Conservation (phyloP, 2,888 invertebrate genomes). For the Suillia variegata region DNA sequence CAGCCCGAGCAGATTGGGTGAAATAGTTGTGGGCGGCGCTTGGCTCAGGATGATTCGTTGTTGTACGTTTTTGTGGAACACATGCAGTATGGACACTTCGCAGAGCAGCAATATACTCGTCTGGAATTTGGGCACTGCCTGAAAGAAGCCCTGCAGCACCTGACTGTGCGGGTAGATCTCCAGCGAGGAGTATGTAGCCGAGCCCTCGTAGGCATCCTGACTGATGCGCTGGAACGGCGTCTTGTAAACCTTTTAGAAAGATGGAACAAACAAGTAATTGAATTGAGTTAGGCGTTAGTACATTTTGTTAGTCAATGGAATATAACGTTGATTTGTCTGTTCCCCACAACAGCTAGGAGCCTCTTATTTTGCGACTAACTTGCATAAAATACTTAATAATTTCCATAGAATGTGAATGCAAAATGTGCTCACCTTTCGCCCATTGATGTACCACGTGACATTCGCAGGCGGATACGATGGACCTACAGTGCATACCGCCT, state of each 20-base stretch:
- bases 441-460: conserved; percentile 65
- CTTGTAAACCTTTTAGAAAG: conserved; percentile 52
- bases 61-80: conserved; percentile 61
- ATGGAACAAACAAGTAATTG: conserved; percentile 12
- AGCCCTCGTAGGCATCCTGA: conserved; percentile 57
- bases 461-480: conserved; percentile 66
- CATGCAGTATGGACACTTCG: conserved; percentile 60
- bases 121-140: conserved; percentile 58
- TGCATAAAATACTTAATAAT: no score
- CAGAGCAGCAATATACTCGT: conserved; percentile 57
- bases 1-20: conserved; percentile 59
- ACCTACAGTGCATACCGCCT: conserved; percentile 65
- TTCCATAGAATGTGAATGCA: no score
- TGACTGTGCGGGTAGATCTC: conserved; percentile 61
- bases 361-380: background rate
- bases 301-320: background rate
- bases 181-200: conserved; percentile 57
- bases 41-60: conserved; percentile 56
- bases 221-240: conserved; percentile 60
- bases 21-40: conserved; percentile 57
- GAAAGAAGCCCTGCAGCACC: conserved; percentile 59
- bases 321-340: background rate
- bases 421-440: conserved; percentile 60
- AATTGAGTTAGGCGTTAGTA: no score
- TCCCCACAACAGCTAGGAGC: no score